These are phyloP conservation scores for Poliocrania exsul DNA, from an alignment of 2,797 vertebrate genomes.

Conservation along the genomic window DNA sequence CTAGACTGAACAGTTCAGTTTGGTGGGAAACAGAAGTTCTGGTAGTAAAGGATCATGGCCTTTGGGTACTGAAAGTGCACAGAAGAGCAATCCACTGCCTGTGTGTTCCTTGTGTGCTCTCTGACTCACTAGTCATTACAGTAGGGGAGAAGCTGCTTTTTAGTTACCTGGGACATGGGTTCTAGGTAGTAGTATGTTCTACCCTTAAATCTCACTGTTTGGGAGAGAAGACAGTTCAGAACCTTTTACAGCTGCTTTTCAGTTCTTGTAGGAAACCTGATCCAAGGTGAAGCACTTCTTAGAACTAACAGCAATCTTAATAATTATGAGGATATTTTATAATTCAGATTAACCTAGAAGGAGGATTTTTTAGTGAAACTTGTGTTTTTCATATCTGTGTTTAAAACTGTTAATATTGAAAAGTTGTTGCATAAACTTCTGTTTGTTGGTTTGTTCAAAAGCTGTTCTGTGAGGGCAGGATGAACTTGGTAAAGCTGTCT, in stretches of 20 bases:
- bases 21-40: not conserved
- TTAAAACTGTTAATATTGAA: not conserved
- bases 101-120: not conserved
- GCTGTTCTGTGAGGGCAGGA: not conserved
- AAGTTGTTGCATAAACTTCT: not conserved
- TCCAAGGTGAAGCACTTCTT: not conserved
- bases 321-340: not conserved
- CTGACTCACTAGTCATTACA: not conserved
- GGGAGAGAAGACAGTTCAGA: not conserved
- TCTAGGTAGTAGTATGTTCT: not conserved
- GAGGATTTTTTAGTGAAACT: rapidly evolving
- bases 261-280: not conserved
- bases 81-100: not conserved
- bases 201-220: not conserved
- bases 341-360: not conserved
- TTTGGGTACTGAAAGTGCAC: not conserved
- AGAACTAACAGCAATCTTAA: not conserved
- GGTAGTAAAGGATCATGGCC: not conserved
- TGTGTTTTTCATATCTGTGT: not conserved
- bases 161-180: not conserved
- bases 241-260: not conserved
- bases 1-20: not conserved
- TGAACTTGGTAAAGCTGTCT: not conserved
- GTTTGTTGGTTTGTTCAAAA: not conserved
- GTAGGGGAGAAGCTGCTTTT: not conserved